Percentiles rank a stretch among this genome's conserved stretches.
phyloP scores from a whole-genome alignment of 2,888 invertebrate genomes.

The Prosapia bicincta region DNA sequence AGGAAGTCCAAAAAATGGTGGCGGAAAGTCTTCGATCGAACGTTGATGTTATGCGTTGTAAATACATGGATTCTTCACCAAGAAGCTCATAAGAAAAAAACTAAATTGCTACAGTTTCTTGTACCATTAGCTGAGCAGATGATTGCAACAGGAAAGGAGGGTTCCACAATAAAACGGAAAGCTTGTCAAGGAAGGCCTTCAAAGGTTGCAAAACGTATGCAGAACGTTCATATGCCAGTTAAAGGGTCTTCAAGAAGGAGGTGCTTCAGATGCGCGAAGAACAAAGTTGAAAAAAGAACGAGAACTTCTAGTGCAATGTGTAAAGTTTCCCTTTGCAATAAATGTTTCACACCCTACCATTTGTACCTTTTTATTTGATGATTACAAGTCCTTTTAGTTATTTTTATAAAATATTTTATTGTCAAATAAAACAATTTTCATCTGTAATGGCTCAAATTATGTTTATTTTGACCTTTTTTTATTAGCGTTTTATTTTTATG shows the following conservation, averaged over 20 bases:
- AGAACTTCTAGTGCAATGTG: slow-evolving; percentile 18
- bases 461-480: too few species aligned
- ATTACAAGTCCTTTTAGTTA: too few species aligned
- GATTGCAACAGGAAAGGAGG: too few species aligned
- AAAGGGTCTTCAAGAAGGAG: slow-evolving; percentile 29
- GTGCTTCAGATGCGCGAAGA: slow-evolving; percentile 25
- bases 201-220: slow-evolving; percentile 15
- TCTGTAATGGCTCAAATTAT: too few species aligned
- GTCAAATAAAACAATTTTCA: too few species aligned
- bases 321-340: slow-evolving; percentile 20
- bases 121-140: too few species aligned
- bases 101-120: too few species aligned
- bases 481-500: slow-evolving; percentile 6
- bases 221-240: slow-evolving; percentile 28
- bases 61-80: slow-evolving; percentile 38
- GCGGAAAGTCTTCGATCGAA: slow-evolving; percentile 40
- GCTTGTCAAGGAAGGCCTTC: too few species aligned
- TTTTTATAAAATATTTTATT: neutral
- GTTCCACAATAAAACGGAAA: too few species aligned
- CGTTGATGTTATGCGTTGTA: slow-evolving; percentile 38
- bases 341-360: too few species aligned
- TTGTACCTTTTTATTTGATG: slow-evolving; percentile 9
- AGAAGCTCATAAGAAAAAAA: slow-evolving; percentile 24
- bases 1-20: slow-evolving; percentile 41
- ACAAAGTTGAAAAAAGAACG: too few species aligned